Base-by-base conservation (phyloP, 1,140 invertebrate genomes). In the Rhagoletis zephyria region DNA sequence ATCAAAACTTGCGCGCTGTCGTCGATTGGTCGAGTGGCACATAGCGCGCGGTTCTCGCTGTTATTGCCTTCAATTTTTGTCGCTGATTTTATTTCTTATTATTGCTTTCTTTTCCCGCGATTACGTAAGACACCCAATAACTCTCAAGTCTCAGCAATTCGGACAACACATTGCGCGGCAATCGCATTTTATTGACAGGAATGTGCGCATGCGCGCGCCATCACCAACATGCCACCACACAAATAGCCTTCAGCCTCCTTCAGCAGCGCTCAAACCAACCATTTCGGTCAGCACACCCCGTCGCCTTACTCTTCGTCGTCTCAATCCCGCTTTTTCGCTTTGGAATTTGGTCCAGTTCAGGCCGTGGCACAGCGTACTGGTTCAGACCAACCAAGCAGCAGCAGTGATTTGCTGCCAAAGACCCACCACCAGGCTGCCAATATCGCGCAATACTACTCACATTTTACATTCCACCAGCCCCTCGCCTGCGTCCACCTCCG, bases 381-480 rank as follows among this genome's bases (percentile, higher is more conserved):
- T 30, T 81, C 74, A 51, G 19, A 48, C 19, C 48, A 30, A 30
- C 30, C 30, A 30, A 30, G 30, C 30, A 56, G 19, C 74, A 56
- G 19, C 74, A 81, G 48, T 81, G 74, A 81, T 81, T 81, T 51
- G 74, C 74, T 81, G 74, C 74, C 74, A 81, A 81, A 81, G 74
- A 56, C 74, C 74, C 48, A 81, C 74, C 48, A 56, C 45, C 7
- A 56, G 74, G 74, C 74, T 81, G 74, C 74, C 74, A 81, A 81
- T 81, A 81, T 48, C 10, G 45, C 19, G 48, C 74, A 56, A 30
- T 14, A 56, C 9, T 3, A 56, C 56, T 81, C n/a, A 81, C 74
- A 81, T 19, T 30, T 3, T 48, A n/a, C 74, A 81, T 19, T 7
- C 48, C 16, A 30, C 30, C 30, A 30, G 30, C 30, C 30, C 30